Conservation (phyloP, 2,113 vertebrate species). For the Eolophus roseicapilla region DNA sequence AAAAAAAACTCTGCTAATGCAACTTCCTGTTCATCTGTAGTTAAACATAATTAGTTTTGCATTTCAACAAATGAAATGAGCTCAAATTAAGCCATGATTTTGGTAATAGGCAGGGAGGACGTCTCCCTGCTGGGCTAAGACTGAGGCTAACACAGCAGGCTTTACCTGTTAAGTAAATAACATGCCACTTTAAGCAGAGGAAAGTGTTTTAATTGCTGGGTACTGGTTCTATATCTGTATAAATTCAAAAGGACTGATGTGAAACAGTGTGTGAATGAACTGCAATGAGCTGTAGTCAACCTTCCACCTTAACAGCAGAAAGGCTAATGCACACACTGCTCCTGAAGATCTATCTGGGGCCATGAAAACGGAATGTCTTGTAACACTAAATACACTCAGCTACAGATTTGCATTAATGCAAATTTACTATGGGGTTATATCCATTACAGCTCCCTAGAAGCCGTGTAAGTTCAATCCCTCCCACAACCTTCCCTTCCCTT, state of each 20-base stretch:
- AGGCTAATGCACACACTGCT: neutral
- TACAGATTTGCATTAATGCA: neutral
- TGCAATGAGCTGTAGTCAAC: neutral
- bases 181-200: neutral
- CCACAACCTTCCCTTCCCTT: neutral
- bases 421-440: rapidly evolving
- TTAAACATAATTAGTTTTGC: constrained; percentile 70
- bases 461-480: neutral
- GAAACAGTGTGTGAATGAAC: neutral
- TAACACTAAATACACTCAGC: neutral
- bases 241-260: neutral
- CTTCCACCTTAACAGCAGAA: neutral
- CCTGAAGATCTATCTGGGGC: neutral
- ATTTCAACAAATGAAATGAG: constrained; percentile 65
- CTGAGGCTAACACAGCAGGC: constrained; percentile 23
- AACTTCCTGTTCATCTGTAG: constrained; percentile 52
- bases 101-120: neutral
- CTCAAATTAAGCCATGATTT: constrained; percentile 48
- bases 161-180: constrained; percentile 30
- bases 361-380: rapidly evolving
- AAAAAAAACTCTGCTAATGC: constrained; percentile 51
- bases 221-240: neutral
- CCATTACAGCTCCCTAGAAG: neutral
- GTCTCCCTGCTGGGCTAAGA: constrained; percentile 32
- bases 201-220: neutral